Base-by-base conservation (phyloP, 2,888 invertebrate genomes). In the Drosophila niveifrons region DNA sequence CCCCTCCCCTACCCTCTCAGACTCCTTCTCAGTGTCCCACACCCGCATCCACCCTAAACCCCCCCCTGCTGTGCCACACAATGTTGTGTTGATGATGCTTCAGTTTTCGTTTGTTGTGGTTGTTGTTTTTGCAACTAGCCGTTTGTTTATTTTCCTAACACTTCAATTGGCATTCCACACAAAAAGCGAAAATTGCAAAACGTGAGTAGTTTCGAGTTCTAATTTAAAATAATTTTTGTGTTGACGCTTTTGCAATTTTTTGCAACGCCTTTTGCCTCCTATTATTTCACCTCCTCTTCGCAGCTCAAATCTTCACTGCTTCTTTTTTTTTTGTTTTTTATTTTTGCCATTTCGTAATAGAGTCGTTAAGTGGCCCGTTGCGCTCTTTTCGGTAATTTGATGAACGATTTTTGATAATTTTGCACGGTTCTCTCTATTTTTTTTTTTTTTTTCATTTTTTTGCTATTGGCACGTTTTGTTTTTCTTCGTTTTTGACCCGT, bases 361-460 rank as follows among this genome's bases (percentile, higher is more conserved):
- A 86, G 88, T 86, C 90, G 86, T 86, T 89, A 86, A 89, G 90
- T 86, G 88, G 85, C 88, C 72, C 88, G 86, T 75, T 87, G 89
- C 74, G 88, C 84, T 80, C 83, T 75, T 88, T 89, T 89, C 87
- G 88, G 86, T 90, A 87, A 87, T 87, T 87, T 90, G 86, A 87
- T 87, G 90, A 87, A 87, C 90, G 90, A 87, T 90, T 87, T 87
- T 87, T 87, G 86, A 87, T 87, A 90, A 87, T 89, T 90, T 90
- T 77, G 89, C 88, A 88, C 88, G 83, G 63, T 63, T 57, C 57
- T 47, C 31, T 18, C 10, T 56, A 29, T 56, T 31, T 43, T 15
- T 39, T 18, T 31, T 50, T 83, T 79, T 78, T 76, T 83, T 89
- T 83, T 2, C 10, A 2, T 31, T 36, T n/a, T 36, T 36, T n/a